phyloP scores from a whole-genome alignment of 2,113 vertebrate species.

The Crotalus tigris region DNA sequence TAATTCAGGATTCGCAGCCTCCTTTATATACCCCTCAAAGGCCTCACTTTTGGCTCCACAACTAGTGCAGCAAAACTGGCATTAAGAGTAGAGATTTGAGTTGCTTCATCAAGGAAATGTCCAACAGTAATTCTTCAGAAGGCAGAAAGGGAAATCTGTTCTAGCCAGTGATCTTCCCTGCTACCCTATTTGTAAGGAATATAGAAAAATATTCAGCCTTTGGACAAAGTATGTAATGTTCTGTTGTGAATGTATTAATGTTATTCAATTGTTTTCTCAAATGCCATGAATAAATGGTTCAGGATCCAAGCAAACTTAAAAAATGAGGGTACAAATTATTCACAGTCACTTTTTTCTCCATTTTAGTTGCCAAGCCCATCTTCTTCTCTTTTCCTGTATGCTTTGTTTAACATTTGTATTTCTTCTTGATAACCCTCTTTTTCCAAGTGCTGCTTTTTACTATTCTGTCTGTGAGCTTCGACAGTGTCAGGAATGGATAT shows the following conservation, averaged over 20 bases:
- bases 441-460: constrained; percentile 78
- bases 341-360: not conserved
- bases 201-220: not conserved
- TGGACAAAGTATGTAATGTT: not conserved
- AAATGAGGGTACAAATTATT: not conserved
- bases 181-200: not conserved
- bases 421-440: constrained; percentile 86
- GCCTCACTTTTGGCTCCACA: not conserved
- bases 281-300: not conserved
- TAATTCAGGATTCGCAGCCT: not conserved
- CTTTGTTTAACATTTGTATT: constrained; percentile 91
- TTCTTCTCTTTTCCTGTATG: constrained; percentile 80
- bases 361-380: constrained; percentile 36
- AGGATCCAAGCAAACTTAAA: not conserved
- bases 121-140: not conserved
- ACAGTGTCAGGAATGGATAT: constrained; percentile 98
- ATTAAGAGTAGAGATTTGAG: not conserved
- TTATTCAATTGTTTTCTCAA: too few species aligned
- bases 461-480: constrained; percentile 92
- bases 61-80: not conserved
- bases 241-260: not conserved
- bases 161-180: not conserved
- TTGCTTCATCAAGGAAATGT: not conserved
- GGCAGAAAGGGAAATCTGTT: not conserved
- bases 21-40: not conserved